Base-by-base conservation (phyloP, 2,113 vertebrate genomes). In the Sinocyclocheilus anshuiensis region DNA sequence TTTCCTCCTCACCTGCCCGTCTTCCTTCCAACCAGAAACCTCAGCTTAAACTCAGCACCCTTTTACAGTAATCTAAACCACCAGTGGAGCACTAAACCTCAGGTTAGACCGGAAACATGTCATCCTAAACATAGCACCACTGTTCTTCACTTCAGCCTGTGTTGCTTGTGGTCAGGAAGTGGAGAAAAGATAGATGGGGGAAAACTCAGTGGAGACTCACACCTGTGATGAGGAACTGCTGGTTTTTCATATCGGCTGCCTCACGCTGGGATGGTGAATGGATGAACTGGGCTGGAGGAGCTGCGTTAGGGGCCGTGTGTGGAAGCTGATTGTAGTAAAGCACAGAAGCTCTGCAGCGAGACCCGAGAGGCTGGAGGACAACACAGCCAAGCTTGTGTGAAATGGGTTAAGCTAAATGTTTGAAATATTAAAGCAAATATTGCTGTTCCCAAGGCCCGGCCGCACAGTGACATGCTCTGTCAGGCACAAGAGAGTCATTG, bases 361-460 rank as follows among this genome's bases (percentile, higher is more conserved):
- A 50, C 78, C 10, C 12, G 12, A 65, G 22, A n/a, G 78, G 36
- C 22, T 63, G n/a, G 36, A 39, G 22, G 57, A 81, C 78, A 53
- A 69, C 81, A 83, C 65, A 24, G 48, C 65, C 81, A 72, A 55
- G 81, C 67, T 57, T 83, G 48, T 83, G 81, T 55, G 12, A 83
- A 83, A 83, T 53, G 29, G 67, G 81, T 83, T 29, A 72, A 36
- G 78, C 78, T 75, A 59, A 75, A 75, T 74, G 85, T 86, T 86
- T 83, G 20, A 83, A 72, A 83, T 83, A 86, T 86, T 86, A 76
- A 86, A 81, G 78, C 36, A 86, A 86, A 86, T 86, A 86, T 86
- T 86, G 24, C 78, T 61, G 78, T 26, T 29, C 57, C 24, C 20
- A n/a, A 53, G 8, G 29, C 81, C 26, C 1, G 39, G 69, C 69